Base-by-base conservation (phyloP, 2,797 vertebrate species). In the Rhincodon typus region DNA sequence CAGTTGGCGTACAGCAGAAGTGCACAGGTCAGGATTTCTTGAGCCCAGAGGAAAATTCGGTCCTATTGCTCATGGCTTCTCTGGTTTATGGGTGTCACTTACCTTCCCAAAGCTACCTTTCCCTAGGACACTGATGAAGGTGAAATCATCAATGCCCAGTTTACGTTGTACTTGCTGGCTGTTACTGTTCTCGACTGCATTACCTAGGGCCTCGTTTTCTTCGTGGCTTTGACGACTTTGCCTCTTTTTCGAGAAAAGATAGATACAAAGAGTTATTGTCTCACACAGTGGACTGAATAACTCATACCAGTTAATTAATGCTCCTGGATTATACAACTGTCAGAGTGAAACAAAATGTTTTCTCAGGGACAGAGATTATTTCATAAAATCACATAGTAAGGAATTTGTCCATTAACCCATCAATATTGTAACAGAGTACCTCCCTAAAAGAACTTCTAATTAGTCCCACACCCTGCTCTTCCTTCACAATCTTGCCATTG, bases 41-140 rank as follows among this genome's bases (percentile, higher is more conserved):
- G 3, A 1, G 72, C 27, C 72, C 72, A 74, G 72, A 77, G 13
- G 30, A 77, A 13, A 6, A 77, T 77, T 77, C 30, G 25, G 72
- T 13, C 25, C n/a, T n/a, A 25, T 19, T 23, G 13, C 62, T 67
- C 42, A 67, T n/a, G 6, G 10, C 25, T 8, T 69, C 23, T 38
- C 66, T 23, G 19, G 66, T 38, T 93, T 69, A 4, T 93, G 17
- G 0, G 6, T 74, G 95, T 0, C 96, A n/a, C 0, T 17, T 96
- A 99, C 99, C 98, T 99, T 99, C 96, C 99, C 99, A 96, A 99
- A 99, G 97, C 99, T 99, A 96, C 99, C 99, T 96, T 99, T 99
- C 53, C 99, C 99, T 72, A 99, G 96, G 0, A 99, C 99, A 96
- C 99, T 98, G 96, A 99, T 97, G 96, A 99, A 99, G 0, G 98